These are phyloP conservation scores for Halictus quadricinctus DNA, from an alignment of 2,888 invertebrate species.

Conservation along the genomic window DNA sequence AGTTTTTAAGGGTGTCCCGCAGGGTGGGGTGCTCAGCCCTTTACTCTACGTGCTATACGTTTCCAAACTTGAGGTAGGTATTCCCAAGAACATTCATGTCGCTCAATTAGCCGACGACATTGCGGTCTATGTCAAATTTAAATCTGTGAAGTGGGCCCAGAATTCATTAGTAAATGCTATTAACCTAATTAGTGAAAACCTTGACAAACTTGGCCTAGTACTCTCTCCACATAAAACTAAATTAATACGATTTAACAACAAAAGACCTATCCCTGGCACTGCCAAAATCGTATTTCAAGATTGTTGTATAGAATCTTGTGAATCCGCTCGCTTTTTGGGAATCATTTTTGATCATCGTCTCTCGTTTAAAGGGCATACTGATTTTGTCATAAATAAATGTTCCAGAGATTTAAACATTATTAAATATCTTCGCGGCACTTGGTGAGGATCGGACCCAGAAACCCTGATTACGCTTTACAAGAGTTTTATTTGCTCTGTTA, in stretches of 20 bases:
- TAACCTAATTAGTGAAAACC: not conserved
- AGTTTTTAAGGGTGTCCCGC: not conserved
- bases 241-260: not conserved
- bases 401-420: constrained; percentile 15
- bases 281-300: not conserved
- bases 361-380: not conserved
- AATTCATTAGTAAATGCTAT: not conserved
- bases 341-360: constrained; percentile 19
- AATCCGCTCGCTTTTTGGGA: not conserved
- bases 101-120: not conserved
- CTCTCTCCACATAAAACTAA: constrained; percentile 11
- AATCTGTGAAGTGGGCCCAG: not conserved
- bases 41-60: not conserved
- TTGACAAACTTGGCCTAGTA: not conserved
- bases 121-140: not conserved
- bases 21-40: constrained; percentile 6
- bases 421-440: constrained; percentile 16
- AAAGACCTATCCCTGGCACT: not conserved
- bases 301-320: not conserved
- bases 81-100: not conserved
- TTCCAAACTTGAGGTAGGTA: not conserved
- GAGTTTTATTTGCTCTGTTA: constrained; percentile 7
- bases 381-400: not conserved
- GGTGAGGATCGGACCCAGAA: no score
- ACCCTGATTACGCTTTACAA: constrained; percentile 9